Base-by-base conservation (phyloP, 2,888 invertebrate species). In the Philaethria dido region DNA sequence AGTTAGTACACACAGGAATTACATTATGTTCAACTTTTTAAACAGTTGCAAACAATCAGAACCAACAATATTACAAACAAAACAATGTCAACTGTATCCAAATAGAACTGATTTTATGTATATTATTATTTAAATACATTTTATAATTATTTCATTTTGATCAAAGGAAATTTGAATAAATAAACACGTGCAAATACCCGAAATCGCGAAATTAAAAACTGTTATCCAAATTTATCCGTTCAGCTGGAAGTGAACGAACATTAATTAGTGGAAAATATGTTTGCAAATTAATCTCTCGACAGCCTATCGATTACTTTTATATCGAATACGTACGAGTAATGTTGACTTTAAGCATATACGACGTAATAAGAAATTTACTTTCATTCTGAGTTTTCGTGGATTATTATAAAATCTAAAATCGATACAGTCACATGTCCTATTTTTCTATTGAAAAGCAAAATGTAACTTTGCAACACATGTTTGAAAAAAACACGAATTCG, bases 201-300 rank as follows among this genome's bases (percentile, higher is more conserved):
- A 67, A 60, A 67, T 68, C 25, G 64, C 65, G 45, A 69, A 70
- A 70, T 70, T 65, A 66, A 69, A 68, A 54, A 62, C 57, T 62
- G 63, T 68, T 73, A 63, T 67, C 36, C 65, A 55, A 68, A 72
- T 68, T 67, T 62, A 64, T 65, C 60, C 66, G 44, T 70, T 68
- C 68, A 64, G 54, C 45, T 66, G 69, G 68, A 73, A 68, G 39
- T 62, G 64, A 69, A 62, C 62, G 68, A 70, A 64, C 70, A 74
- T 69, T 72, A 67, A 74, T 74, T 73, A 72, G 63, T 67, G 67
- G 64, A 57, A 62, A 71, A 73, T 69, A 71, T 68, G 66, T 62
- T 69, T 64, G 72, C 68, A 67, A 74, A 73, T 74, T 70, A 74
- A 73, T 72, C 71, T 70, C 64, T 62, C 59, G 50, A 48, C 60